These are phyloP conservation scores for Cebus imitator DNA, from an alignment of 2,113 vertebrate species.

Conservation along the genomic window DNA sequence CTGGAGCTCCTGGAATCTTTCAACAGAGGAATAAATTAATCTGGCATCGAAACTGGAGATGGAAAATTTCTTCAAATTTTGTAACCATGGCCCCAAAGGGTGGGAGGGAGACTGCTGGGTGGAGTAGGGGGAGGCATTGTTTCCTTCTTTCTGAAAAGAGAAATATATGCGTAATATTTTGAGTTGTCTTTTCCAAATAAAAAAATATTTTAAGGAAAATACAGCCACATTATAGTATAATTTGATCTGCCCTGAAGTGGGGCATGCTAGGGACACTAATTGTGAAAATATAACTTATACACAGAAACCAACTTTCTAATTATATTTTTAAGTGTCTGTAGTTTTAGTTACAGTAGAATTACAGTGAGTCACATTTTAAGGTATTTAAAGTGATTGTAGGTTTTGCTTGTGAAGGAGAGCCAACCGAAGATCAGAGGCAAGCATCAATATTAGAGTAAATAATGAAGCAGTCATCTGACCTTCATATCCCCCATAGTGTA, in stretches of 20 bases:
- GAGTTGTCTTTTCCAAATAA: not conserved
- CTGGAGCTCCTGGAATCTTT: not conserved
- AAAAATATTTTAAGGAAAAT: not conserved
- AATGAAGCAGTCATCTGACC: not conserved
- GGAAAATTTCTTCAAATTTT: constrained; percentile 33
- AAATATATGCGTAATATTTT: constrained; percentile 50
- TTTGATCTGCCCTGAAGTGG: not conserved
- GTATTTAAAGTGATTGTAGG: not conserved
- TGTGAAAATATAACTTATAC: not conserved
- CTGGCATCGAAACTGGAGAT: not conserved
- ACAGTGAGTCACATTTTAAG: not conserved
- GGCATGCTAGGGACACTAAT: not conserved
- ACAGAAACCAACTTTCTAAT: constrained; percentile 1
- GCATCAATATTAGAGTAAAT: constrained; percentile 3
- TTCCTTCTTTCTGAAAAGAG: constrained; percentile 27
- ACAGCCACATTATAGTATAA: not conserved
- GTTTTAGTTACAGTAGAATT: not conserved
- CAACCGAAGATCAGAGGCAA: constrained; percentile 14
- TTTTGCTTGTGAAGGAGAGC: not conserved
- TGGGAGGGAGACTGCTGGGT: not conserved
- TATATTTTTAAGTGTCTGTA: constrained; percentile 2
- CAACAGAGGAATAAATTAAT: constrained; percentile 39
- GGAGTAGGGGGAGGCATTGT: not conserved
- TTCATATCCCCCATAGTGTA: not conserved
- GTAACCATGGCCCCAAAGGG: not conserved